Evolutionary conservation across 2,888 invertebrate species (phyloP), one percentile per base, ranked within the genome.

Genomic region (Tuberolachnus salignus): DNA sequence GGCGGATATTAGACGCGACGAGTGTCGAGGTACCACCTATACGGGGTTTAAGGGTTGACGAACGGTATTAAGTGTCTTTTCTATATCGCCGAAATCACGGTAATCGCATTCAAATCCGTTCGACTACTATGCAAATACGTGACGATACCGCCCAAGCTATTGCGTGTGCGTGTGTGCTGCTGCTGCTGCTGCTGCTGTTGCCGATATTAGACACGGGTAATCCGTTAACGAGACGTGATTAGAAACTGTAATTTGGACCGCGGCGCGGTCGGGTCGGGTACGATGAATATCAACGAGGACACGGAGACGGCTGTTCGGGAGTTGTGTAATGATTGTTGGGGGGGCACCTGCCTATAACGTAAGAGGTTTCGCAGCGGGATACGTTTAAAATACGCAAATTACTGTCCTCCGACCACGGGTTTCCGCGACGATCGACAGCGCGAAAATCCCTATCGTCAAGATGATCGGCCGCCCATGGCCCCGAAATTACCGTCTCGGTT

Each of bases 151-250:
- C 13, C n/a, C 14, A 6, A 55, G 10, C 6, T 23, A 13, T 23
- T 11, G 57, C 57, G 44, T 57, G 57, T 11, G 57, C 57, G 44
- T 57, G 57, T 11, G 23, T n/a, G 44, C 13, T n/a, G 23, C 63
- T 13, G 46, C 34, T 34, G n/a, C 44, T 11, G 34, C 34, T 2
- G 9, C 49, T 57, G 57, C 34, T 4, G 16, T 61, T 26, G 42
- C 34, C 19, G 73, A 63, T 64, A 66, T 78, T 78, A 59, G 75
- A 78, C 75, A 78, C 67, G 75, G 75, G 67, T 78, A 55, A 78
- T 78, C 75, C 66, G 67, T 78, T 78, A 78, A 78, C 75, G 67
- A 78, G 73, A 78, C 75, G 67, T 64, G 73, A 73, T 73, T 63
- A 63, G 73, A 73, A 73, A 73, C 51, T 1, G 63, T 63, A 63